Evolutionary conservation across 2,113 vertebrate species (phyloP).

Genomic region (Athene cunicularia): DNA sequence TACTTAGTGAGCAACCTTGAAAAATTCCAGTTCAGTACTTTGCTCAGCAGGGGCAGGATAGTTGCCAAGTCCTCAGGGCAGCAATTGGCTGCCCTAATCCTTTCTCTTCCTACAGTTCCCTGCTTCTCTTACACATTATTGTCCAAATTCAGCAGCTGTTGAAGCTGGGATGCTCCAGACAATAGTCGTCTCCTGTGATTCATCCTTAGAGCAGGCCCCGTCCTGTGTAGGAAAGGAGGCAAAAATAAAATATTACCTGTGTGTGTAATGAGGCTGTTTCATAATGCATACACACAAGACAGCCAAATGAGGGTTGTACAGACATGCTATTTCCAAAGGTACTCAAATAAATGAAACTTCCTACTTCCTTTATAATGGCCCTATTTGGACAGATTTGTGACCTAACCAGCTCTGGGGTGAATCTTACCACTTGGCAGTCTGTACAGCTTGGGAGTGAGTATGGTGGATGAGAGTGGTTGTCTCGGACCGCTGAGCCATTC

Average conservation of each 20-base stretch:
- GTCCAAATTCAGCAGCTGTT: constrained; percentile 33
- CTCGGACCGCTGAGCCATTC: not conserved
- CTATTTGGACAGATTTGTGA: not conserved
- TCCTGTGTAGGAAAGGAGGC: constrained; percentile 28
- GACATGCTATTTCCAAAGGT: not conserved
- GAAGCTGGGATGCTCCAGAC: constrained; percentile 10
- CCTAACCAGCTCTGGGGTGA: not conserved
- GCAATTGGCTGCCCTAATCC: not conserved
- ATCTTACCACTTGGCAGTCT: not conserved
- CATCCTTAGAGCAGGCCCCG: constrained; percentile 45
- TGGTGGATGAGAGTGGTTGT: not conserved
- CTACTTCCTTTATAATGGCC: not conserved
- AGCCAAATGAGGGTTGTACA: not conserved
- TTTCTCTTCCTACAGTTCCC: constrained; percentile 29
- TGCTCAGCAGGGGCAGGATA: not conserved
- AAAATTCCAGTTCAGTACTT: not conserved
- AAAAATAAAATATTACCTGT: not conserved
- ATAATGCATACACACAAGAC: not conserved
- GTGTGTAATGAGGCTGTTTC: constrained; percentile 32
- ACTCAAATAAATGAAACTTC: not conserved
- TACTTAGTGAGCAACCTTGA: not conserved
- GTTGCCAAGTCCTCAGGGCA: constrained; percentile 32
- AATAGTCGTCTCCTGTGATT: constrained; percentile 44
- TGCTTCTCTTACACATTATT: not conserved
- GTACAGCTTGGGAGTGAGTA: not conserved